Percentiles rank a stretch among this genome's conserved stretches.
Conservation (phyloP, 92 coral and sea anemone species). For the Zoanthus sansibaricus region DNA sequence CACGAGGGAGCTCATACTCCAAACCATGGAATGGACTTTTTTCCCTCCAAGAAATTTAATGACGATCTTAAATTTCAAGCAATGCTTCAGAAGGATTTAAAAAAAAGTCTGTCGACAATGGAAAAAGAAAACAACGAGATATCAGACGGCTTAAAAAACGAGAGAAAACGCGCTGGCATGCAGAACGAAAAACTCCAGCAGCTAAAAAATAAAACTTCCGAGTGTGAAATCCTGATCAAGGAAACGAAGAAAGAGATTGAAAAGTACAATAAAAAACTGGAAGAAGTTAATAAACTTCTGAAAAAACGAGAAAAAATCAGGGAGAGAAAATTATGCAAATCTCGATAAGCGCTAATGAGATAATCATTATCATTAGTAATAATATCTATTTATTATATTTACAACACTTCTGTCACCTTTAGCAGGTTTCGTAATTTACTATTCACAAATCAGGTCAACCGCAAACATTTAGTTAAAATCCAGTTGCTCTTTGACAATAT, state of each 20-base stretch:
- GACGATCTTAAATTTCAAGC: conserved; percentile 40
- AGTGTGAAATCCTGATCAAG: conserved; percentile 34
- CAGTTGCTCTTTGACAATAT: neutral
- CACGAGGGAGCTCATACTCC: conserved; percentile 46
- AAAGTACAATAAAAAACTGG: conserved; percentile 57
- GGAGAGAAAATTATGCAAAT: neutral
- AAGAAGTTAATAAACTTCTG: conserved; percentile 71
- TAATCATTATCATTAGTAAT: neutral
- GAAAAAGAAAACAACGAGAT: conserved; percentile 41
- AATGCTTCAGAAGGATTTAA: conserved; percentile 43
- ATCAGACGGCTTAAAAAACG: conserved; percentile 29
- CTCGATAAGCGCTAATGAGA: neutral
- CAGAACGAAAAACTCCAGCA: conserved; percentile 29
- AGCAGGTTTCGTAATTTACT: neutral
- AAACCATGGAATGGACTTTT: conserved; percentile 18
- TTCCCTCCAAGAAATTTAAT: conserved; percentile 39
- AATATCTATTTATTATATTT: neutral
- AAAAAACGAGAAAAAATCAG: conserved; percentile 36
- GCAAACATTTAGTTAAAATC: neutral
- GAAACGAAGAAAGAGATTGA: conserved; percentile 76
- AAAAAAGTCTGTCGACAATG: conserved; percentile 32
- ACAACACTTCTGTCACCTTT: neutral
- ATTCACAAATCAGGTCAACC: conserved; percentile 11
- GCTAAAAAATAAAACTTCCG: conserved; percentile 7
- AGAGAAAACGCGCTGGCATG: conserved; percentile 38